phyloP scores from a whole-genome alignment of 2,113 vertebrate genomes.

The Oreochromis spilurus region DNA sequence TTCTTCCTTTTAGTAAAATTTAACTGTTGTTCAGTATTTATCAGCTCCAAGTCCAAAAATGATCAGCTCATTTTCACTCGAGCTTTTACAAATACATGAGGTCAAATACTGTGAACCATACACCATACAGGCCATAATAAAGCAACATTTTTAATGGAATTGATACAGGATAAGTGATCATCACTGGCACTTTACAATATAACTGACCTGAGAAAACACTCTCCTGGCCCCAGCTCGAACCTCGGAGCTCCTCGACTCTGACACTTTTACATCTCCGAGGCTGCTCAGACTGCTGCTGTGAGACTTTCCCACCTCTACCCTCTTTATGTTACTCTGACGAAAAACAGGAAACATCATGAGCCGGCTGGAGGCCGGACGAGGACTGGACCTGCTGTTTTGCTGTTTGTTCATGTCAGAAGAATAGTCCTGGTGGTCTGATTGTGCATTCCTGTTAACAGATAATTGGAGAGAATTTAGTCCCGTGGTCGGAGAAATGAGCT shows the following conservation, averaged over 20 bases:
- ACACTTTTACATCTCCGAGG: constrained; percentile 24
- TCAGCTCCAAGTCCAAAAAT: background rate
- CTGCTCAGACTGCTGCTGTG: constrained; percentile 69
- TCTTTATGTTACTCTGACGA: background rate
- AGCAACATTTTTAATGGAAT: background rate
- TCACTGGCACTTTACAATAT: background rate
- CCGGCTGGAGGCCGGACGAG: background rate
- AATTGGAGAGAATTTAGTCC: background rate
- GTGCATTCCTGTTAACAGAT: constrained; percentile 14
- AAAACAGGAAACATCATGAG: background rate
- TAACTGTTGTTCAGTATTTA: background rate
- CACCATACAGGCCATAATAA: background rate
- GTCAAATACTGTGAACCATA: background rate
- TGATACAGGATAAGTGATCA: background rate
- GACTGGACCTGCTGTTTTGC: background rate
- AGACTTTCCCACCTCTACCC: rapidly evolving
- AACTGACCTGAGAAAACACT: constrained; percentile 54
- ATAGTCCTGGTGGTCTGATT: background rate
- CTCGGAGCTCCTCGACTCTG: constrained; percentile 42
- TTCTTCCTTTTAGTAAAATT: background rate
- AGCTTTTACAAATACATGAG: background rate
- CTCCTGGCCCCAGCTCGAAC: background rate
- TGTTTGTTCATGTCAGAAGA: background rate
- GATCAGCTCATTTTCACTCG: background rate
- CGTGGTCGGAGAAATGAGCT: background rate